These are phyloP conservation scores for Babyrousa celebensis DNA, from an alignment of 2,797 vertebrate species.

Conservation along the genomic window DNA sequence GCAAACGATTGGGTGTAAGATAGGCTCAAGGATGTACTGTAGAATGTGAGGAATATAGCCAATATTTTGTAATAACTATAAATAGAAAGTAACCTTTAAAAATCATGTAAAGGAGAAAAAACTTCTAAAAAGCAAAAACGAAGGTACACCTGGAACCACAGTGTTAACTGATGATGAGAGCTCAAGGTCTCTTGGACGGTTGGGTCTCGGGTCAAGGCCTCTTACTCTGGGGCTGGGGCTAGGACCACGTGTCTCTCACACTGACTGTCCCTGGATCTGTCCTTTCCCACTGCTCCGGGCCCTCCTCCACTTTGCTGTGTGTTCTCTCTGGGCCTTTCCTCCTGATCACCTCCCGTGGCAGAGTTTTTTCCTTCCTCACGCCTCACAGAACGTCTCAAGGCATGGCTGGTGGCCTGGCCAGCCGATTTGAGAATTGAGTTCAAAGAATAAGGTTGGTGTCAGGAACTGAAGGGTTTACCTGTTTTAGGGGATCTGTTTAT, in stretches of 20 bases:
- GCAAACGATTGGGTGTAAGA: neutral
- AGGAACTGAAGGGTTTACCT: slow-evolving; percentile 1
- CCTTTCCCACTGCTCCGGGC: neutral
- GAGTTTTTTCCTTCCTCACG: slow-evolving; percentile 36
- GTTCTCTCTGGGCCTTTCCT: neutral
- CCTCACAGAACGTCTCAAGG: neutral
- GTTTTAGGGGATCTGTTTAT: slow-evolving; percentile 68
- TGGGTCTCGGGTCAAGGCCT: neutral
- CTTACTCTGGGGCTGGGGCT: neutral
- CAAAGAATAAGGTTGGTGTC: slow-evolving; percentile 20
- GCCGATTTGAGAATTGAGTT: slow-evolving; percentile 64
- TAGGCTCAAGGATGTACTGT: neutral
- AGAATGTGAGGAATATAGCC: neutral
- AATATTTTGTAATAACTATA: neutral
- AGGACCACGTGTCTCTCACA: neutral
- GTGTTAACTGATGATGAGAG: neutral
- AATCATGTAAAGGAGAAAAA: neutral
- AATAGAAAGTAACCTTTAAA: neutral
- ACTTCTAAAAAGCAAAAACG: too few relatives aligned
- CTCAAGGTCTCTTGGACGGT: neutral
- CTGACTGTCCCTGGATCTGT: neutral
- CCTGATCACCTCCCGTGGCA: neutral
- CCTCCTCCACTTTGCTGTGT: neutral
- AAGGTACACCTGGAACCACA: neutral
- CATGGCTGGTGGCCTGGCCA: slow-evolving; percentile 14